Percentiles rank a stretch among this genome's conserved stretches.
Evolutionary conservation across 2,888 invertebrate species (phyloP).

Genomic region (Trypoxylon attenuatum): DNA sequence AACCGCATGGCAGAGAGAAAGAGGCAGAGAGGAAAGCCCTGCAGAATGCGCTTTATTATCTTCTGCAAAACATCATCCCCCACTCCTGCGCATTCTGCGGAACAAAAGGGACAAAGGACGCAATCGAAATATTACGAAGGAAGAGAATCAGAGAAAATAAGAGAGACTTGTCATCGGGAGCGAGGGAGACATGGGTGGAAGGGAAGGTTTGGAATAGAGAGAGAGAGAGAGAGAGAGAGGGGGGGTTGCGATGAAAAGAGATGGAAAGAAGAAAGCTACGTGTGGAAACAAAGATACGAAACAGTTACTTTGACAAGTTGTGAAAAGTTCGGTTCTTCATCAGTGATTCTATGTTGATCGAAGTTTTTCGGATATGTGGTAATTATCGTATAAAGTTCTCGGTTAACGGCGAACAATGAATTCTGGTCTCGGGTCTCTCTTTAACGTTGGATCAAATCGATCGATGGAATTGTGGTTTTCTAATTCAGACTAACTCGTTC

Average conservation of each 20-base stretch:
- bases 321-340: no score
- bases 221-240: background rate
- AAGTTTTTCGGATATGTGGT: conserved; percentile 8
- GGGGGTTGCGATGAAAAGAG: background rate
- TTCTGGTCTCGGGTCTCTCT: no score
- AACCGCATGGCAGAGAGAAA: conserved; percentile 15
- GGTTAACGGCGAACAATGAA: no score
- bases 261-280: background rate
- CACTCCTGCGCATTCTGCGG: conserved; percentile 11
- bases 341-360: no score
- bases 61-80: conserved; percentile 37
- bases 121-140: conserved; percentile 51
- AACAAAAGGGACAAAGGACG: conserved; percentile 48
- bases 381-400: background rate
- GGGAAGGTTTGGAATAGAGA: background rate
- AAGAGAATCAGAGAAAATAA: conserved; percentile 14
- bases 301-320: no score
- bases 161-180: conserved; percentile 5
- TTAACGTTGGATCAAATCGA: no score
- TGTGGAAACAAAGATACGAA: no score
- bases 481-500: no score
- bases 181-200: background rate
- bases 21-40: conserved; percentile 4
- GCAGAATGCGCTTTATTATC: conserved; percentile 51
- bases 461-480: no score